Percentiles rank a stretch among this genome's conserved stretches.
These are phyloP conservation scores for Penaeus japonicus DNA, from an alignment of 1,140 invertebrate species.

Conservation along the genomic window DNA sequence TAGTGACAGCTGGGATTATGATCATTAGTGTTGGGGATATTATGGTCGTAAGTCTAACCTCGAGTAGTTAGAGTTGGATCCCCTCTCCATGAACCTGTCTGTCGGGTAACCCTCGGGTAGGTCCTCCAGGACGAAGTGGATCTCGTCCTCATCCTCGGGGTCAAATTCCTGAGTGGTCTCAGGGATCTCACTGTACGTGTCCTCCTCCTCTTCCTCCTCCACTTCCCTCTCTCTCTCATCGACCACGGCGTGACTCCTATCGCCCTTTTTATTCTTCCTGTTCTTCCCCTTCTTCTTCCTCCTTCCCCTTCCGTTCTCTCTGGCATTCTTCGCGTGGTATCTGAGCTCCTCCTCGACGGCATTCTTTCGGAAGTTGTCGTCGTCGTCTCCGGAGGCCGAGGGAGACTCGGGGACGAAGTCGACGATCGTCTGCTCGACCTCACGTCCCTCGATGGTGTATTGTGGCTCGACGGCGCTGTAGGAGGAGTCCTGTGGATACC, in stretches of 20 bases:
- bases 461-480: constrained; percentile 20
- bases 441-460: constrained; percentile 33
- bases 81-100: constrained; percentile 15
- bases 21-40: too few relatives aligned
- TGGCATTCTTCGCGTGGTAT: background rate
- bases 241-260: background rate
- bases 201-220: constrained; percentile 13
- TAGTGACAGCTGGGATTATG: too few relatives aligned
- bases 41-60: background rate
- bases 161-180: background rate
- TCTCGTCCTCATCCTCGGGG: background rate
- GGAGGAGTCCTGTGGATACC: constrained; percentile 23
- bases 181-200: background rate
- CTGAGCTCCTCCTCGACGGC: background rate
- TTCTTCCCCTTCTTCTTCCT: background rate
- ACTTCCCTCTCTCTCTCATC: background rate
- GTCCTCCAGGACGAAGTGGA: background rate
- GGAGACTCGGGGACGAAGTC: constrained; percentile 34
- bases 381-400: background rate
- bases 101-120: constrained; percentile 34
- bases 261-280: background rate
- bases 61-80: background rate
- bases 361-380: background rate
- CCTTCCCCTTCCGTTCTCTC: background rate
- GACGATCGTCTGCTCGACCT: constrained; percentile 20